Base-by-base conservation (phyloP, 2,797 vertebrate species). In the Sebastes taczanowskii region DNA sequence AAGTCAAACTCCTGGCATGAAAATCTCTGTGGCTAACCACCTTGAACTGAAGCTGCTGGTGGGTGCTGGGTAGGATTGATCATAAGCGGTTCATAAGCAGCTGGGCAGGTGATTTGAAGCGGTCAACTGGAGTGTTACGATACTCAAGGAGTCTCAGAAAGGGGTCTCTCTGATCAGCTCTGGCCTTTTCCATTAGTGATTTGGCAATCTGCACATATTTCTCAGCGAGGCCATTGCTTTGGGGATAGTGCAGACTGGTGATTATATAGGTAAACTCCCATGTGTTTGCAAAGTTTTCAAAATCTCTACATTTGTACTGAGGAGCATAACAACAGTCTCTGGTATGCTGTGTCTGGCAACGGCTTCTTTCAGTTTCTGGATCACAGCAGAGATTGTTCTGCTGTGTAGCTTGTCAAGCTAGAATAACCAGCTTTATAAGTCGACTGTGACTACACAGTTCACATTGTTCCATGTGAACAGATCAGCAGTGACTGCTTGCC, bases 151-250 rank as follows among this genome's bases (percentile, higher is more conserved):
- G 27, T 14, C 61, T 71, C 30, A 78, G 46, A 10, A 63, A 72
- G 2, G 13, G 53, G 7, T 81, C 78, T 81, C 78, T 66, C 3
- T 34, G 30, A 18, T 86, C 70, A 6, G 38, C 55, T 78, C 67
- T 80, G 5, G 71, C 76, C 35, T 83, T 74, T 29, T 67, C 29
- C 8, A 76, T 20, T 1, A 73, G 5, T 1, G 42, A 52, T 56
- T 80, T 80, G 7, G 61, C 25, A n/a, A 73, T 81, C n/a, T 81
- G 74, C 4, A 76, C 66, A 18, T 56, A 35, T 52, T 78, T 78
- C 16, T 82, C 71, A 6, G 69, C 22, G 3, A 84, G 38, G 1
- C 58, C 59, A 23, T 73, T 79, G 4, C 58, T 77, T 9, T 70
- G 34, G 5, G 69, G 64, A 20, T 42, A 74, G 38, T 29, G 25